Base-by-base conservation (phyloP, 2,797 vertebrate species). In the Gymnothorax reevesii region DNA sequence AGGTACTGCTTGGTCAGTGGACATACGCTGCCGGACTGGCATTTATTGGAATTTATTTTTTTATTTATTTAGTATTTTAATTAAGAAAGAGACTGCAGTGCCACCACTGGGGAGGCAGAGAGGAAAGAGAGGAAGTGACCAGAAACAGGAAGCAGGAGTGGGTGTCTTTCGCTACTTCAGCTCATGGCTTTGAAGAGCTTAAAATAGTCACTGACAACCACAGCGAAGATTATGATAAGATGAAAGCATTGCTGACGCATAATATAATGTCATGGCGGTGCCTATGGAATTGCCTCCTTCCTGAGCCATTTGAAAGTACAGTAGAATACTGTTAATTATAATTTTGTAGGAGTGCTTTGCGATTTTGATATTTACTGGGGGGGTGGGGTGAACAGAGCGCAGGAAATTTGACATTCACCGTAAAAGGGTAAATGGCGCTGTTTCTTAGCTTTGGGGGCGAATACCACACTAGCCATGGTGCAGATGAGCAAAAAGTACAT, bases 1-100 rank as follows among this genome's bases (percentile, higher is more conserved):
- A 79, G 64, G 89, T 83, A 89, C 88, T 90, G 92, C 87, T 94
- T 89, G 88, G 92, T 87, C 90, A 90, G 89, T 88, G 62, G 49
- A 55, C 89, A 90, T 71, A 69, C 90, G 92, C 90, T 82, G 88
- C 87, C 12, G 15, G 49, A 85, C 55, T 73, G n/a, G 22, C 49
- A 73, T 57, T 73, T 49, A n/a, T n/a, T n/a, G n/a, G n/a, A n/a
- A n/a, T n/a, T n/a, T n/a, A n/a, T 20, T 55, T 27, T 42, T 73
- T 69, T 66, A 49, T 22, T 57, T 27, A n/a, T n/a, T n/a, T n/a
- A n/a, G 42, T 55, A 15, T 42, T 73, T 69, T 66, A 66, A n/a
- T 57, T 27, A 57, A 57, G 22, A 27, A 25, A 83, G 57, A 20
- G 22, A 20, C 73, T 20, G 17, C 5, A 1, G 20, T 54, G 75